Percentiles rank a stretch among this genome's conserved stretches.
Conservation (phyloP, 2,113 vertebrate genomes). For the Macheiramphus alcinus region DNA sequence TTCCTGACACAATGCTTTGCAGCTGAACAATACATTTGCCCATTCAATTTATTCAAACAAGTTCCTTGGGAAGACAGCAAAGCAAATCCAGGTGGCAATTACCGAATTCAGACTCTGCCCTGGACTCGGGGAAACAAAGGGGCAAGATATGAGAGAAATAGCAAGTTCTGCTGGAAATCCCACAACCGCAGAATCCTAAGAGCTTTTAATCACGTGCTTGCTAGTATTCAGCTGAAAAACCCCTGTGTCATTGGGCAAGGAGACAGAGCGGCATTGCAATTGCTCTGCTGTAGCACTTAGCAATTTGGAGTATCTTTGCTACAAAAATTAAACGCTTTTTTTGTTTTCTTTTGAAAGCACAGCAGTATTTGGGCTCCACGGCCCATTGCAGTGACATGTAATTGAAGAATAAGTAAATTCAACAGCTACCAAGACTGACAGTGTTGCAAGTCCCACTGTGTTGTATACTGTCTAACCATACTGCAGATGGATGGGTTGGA, state of each 20-base stretch:
- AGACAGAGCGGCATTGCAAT: neutral
- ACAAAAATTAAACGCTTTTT: neutral
- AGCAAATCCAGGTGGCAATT: slow-evolving; percentile 59
- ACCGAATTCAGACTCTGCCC: slow-evolving; percentile 7
- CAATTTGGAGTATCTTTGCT: neutral
- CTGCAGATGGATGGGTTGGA: neutral
- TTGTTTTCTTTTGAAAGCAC: neutral
- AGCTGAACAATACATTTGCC: slow-evolving; percentile 32
- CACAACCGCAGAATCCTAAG: neutral
- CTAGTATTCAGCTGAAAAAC: neutral
- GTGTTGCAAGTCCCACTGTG: neutral
- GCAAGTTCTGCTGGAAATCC: slow-evolving; percentile 29
- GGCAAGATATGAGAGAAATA: slow-evolving; percentile 27
- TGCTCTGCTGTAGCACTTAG: neutral
- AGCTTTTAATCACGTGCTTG: neutral
- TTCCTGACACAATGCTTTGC: slow-evolving; percentile 33
- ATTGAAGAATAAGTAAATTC: neutral
- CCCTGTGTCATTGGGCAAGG: slow-evolving; percentile 40
- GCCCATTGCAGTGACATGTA: neutral
- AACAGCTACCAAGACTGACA: neutral
- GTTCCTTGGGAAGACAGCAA: slow-evolving; percentile 56
- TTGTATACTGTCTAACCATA: neutral
- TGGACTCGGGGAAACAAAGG: slow-evolving; percentile 18
- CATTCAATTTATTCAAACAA: slow-evolving; percentile 59
- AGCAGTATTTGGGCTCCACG: neutral